These are phyloP conservation scores for Lasaia peninsularis DNA, from an alignment of 1,140 invertebrate genomes.

Conservation along the genomic window DNA sequence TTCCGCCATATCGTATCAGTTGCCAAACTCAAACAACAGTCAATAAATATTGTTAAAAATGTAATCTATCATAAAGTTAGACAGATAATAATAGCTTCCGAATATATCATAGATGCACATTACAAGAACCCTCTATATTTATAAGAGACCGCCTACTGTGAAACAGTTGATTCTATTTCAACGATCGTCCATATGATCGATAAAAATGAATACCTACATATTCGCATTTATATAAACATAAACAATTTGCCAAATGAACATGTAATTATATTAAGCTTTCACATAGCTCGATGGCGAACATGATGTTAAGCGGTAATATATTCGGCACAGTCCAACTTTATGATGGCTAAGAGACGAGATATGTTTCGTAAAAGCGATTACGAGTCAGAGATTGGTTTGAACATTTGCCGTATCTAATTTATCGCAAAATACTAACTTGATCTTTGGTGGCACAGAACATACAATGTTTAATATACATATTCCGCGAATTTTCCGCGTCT, in stretches of 20 bases:
- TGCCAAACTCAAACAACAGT: too few relatives aligned
- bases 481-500: not conserved
- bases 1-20: too few relatives aligned
- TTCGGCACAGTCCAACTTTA: slow-evolving; percentile 32
- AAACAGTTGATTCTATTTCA: not conserved
- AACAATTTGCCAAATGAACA: slow-evolving; percentile 33
- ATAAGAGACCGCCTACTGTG: not conserved
- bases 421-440: slow-evolving; percentile 42
- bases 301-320: slow-evolving; percentile 33
- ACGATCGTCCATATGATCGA: not conserved
- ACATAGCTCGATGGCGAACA: slow-evolving; percentile 29
- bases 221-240: slow-evolving; percentile 28
- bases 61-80: not conserved
- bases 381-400: slow-evolving; percentile 52
- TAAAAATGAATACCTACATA: slow-evolving; percentile 11
- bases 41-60: slow-evolving; percentile 1
- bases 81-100: not conserved
- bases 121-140: not conserved
- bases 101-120: not conserved
- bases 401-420: slow-evolving; percentile 60
- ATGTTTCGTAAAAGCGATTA: slow-evolving; percentile 64
- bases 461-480: not conserved
- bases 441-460: not conserved
- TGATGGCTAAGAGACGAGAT: slow-evolving; percentile 46
- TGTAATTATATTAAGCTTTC: slow-evolving; percentile 41